A percentile compares a stretch with the other conserved stretches of the same genome.
Conservation (phyloP, 2,113 vertebrate species). For the Acanthisitta chloris region DNA sequence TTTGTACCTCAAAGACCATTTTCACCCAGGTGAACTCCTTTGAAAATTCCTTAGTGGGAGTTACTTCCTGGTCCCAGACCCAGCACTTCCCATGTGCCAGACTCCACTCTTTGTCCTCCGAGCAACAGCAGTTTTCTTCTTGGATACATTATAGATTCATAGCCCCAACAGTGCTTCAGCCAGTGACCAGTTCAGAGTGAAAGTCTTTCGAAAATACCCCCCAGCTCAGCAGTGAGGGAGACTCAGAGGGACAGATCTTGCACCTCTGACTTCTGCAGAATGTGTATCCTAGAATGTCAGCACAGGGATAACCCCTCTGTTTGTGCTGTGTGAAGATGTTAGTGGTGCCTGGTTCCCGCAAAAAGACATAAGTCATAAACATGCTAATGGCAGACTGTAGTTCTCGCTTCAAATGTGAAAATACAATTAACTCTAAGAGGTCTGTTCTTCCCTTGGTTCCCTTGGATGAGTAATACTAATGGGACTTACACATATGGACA, state of each 20-base stretch:
- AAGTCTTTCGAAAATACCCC: neutral
- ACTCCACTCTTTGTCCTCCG: neutral
- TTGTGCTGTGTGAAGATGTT: neutral
- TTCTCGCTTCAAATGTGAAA: neutral
- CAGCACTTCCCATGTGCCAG: neutral
- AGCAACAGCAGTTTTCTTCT: neutral
- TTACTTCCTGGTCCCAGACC: neutral
- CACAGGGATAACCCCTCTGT: neutral
- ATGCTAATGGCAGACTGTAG: neutral
- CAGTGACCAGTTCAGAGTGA: neutral
- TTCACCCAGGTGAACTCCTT: constrained; percentile 35
- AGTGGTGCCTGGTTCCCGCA: neutral
- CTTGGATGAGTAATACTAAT: neutral
- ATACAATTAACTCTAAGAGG: neutral
- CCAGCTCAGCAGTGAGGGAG: neutral
- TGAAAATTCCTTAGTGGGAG: neutral
- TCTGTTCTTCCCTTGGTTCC: neutral
- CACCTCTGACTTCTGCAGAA: neutral
- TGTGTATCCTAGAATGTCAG: neutral
- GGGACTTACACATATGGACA: neutral
- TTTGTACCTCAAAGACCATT: constrained; percentile 29
- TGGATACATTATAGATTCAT: fast-evolving
- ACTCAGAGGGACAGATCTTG: neutral
- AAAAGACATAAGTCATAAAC: neutral
- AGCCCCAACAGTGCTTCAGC: neutral